Percentiles rank a stretch among this genome's conserved stretches.
phyloP scores from a whole-genome alignment of 2,797 vertebrate species.

The Platyrinchus mystaceus region DNA sequence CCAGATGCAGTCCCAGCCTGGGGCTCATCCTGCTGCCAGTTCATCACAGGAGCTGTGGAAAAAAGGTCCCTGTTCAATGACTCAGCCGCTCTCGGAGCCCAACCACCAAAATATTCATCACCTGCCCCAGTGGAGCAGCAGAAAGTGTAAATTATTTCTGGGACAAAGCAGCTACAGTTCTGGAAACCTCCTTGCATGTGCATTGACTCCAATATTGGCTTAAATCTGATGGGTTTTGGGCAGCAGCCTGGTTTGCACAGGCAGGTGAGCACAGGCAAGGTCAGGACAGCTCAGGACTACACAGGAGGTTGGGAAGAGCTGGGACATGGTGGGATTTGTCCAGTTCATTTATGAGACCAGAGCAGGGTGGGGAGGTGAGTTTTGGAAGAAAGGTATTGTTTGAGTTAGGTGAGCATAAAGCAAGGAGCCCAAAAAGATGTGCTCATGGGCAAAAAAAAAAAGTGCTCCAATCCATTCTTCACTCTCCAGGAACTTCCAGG shows the following conservation, averaged over 20 bases:
- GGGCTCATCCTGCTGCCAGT: background rate
- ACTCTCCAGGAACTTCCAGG: background rate
- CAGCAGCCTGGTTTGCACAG: background rate
- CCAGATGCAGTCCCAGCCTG: background rate
- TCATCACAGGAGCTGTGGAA: background rate
- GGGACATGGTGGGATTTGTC: background rate
- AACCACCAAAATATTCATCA: background rate
- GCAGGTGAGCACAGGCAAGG: background rate
- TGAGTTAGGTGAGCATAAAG: background rate
- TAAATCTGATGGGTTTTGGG: background rate
- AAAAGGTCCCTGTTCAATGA: background rate
- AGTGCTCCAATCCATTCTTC: background rate
- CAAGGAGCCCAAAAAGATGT: background rate
- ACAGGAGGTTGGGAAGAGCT: background rate
- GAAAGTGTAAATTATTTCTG: background rate
- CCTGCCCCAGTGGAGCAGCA: background rate
- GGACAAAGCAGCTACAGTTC: background rate
- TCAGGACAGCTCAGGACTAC: background rate
- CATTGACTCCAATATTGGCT: background rate
- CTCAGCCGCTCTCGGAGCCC: background rate
- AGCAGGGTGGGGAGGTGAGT: rapidly evolving
- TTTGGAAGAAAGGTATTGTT: background rate
- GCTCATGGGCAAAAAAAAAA: background rate
- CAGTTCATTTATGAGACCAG: background rate
- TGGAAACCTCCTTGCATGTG: background rate